Evolutionary conservation across 2,113 vertebrate genomes (phyloP), one percentile per base, ranked within the genome.

Genomic region (Nycticryphes semicollaris): DNA sequence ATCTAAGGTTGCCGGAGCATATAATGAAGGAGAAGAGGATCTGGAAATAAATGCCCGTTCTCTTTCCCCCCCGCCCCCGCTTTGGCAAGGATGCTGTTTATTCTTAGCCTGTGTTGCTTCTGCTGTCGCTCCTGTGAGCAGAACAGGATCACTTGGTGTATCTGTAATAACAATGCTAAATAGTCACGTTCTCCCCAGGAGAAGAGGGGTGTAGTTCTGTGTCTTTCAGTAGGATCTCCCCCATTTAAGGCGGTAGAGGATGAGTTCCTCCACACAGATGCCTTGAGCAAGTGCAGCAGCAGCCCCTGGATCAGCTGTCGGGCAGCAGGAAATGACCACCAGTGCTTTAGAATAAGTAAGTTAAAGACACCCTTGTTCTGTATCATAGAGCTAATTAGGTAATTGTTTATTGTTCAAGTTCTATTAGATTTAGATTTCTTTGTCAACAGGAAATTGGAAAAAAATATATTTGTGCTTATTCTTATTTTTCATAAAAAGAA

Each of bases 1-100:
- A 86, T 80, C 92, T 87, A 37, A 96, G 95, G 93, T 86, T 95
- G 92, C 94, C 86, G 48, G 85, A 91, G 89, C 86, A 94, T 83
- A 90, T 87, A 94, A 93, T 84, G 84, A 84, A 87, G 77, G 94
- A 81, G 81, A 93, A 91, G 89, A 68, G 67, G 84, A 93, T 87
- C 92, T 93, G 91, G 95, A 96, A 95, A 96, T 95, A 94, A 92
- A 92, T 73, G 81, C 86, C 86, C 31, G 23, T 92, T 93, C 84
- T 86, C 72, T 75, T 11, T 75, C 66, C 92, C 93, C 56, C 64
- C 63, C 79, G 63, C 79, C 88, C 89, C 82, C 6, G 22, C 88
- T 87, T 63, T 88, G 91, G 59, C 35, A 78, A 84, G 74, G 76
- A 59, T 85, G 85, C 87, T 87, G 27, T 92, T 97, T 96, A 94